Conservation (phyloP, 2,888 invertebrate genomes). For the Ectemnius lituratus region DNA sequence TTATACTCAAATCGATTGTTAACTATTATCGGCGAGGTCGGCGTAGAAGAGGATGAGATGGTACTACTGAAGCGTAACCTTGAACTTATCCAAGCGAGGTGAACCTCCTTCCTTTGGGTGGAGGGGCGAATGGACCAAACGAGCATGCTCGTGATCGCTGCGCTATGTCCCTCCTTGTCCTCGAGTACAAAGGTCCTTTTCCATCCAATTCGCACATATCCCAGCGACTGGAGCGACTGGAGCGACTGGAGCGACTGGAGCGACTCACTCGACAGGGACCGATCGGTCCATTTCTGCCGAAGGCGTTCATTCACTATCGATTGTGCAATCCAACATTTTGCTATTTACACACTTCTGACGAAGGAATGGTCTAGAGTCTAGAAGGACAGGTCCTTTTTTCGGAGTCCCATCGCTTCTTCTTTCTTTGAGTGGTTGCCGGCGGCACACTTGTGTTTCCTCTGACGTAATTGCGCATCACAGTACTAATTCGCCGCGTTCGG, state of each 20-base stretch:
- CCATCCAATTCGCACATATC: background rate
- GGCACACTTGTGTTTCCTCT: background rate
- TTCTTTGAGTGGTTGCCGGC: background rate
- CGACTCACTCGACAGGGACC: background rate
- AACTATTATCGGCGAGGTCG: too few species aligned
- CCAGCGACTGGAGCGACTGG: background rate
- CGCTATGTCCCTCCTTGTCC: background rate
- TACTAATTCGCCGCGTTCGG: background rate
- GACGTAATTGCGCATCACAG: background rate
- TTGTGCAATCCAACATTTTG: constrained; percentile 1
- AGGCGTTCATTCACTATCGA: background rate
- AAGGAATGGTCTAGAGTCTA: background rate
- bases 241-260: background rate
- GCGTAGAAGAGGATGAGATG: too few species aligned
- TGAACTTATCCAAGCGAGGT: constrained; percentile 32
- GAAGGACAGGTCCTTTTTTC: background rate
- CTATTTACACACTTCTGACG: background rate
- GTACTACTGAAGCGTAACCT: constrained; percentile 19
- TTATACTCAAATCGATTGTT: too few species aligned
- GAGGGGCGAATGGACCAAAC: too few species aligned
- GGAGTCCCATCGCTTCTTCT: too few species aligned
- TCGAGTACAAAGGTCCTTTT: background rate
- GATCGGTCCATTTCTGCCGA: background rate
- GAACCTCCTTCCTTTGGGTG: background rate
- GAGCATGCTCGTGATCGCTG: too few species aligned